A percentile compares a stretch with the other conserved stretches of the same genome.
Evolutionary conservation across 2,888 invertebrate species (phyloP).

Genomic region (Caenorhabditis sinica): DNA sequence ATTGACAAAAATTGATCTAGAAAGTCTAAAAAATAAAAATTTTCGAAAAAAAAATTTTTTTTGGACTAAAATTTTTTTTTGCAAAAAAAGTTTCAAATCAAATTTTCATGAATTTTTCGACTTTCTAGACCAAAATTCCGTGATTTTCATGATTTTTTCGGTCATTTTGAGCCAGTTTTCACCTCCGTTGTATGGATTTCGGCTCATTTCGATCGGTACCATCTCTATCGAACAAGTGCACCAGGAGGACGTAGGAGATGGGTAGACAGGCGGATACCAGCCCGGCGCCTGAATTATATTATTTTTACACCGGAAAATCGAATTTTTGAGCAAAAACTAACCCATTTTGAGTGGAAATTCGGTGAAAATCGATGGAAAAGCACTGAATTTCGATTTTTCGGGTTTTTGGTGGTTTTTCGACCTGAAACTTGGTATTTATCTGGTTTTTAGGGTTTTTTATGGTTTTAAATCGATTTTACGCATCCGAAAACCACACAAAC

Average conservation of each 20-base stretch:
- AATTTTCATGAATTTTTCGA: neutral
- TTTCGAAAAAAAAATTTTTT: constrained; percentile 18
- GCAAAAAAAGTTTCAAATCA: constrained; percentile 2
- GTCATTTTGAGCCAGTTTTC: neutral
- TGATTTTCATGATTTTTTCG: constrained; percentile 15
- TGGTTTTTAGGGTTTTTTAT: neutral
- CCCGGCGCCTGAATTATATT: constrained; percentile 34
- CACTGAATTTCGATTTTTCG: neutral
- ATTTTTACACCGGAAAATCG: neutral
- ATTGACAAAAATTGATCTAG: neutral
- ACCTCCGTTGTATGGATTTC: constrained; percentile 69
- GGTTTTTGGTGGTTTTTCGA: neutral
- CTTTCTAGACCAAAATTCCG: constrained; percentile 1
- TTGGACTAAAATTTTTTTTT: neutral
- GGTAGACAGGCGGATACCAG: constrained; percentile 62
- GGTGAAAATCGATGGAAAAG: neutral
- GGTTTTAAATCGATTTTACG: neutral
- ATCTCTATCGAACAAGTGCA: constrained; percentile 67
- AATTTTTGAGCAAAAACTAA: neutral
- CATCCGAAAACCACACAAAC: neutral
- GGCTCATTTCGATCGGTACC: constrained; percentile 71
- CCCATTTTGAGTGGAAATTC: constrained; percentile 13
- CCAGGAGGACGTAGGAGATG: constrained; percentile 70
- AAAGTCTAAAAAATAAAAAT: neutral
- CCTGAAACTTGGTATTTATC: neutral